Evolutionary conservation across 2,888 invertebrate species (phyloP), one percentile per base, ranked within the genome.

Genomic region (Malthinus seriepunctatus): DNA sequence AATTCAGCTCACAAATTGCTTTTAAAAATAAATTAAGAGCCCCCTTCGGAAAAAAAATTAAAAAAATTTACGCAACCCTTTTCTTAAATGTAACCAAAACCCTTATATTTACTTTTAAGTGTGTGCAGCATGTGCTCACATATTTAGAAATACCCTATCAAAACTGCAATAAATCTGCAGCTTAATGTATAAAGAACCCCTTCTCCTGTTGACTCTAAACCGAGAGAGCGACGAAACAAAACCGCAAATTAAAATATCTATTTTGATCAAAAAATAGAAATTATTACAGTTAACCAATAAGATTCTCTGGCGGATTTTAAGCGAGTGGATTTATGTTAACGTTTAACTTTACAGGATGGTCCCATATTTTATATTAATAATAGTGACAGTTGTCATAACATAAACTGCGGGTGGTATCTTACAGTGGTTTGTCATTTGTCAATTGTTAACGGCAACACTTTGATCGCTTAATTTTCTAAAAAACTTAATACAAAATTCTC

Each of bases 381-480:
- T 62, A 56, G 56, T 53, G 60, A 54, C 54, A 52, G 58, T 63
- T 61, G 61, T 61, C 63, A 63, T 58, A 63, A 63, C 61, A 61
- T 49, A 61, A 62, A 54, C 58, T 55, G 62, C 63, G 64, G 63
- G 66, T 62, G 66, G 65, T 62, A 63, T 58, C 63, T 42, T 49
- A 61, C 66, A 64, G 63, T 60, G 64, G 65, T 64, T 60, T 65
- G 66, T 64, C 66, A 67, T 68, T 68, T 68, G 68, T 68, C 68
- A 68, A 64, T 65, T 65, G 62, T 55, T 60, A 54, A 58, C 39
- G 51, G 51, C 55, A 39, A 50, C 38, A 49, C 55, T 58, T 59
- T 58, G 58, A 62, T 62, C 62, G 14, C 57, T 59, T 62, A 62
- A 59, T 62, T 59, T 49, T 52, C 46, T 2, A 2, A 38, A 23